Evolutionary conservation across 2,797 vertebrate species (phyloP).

Genomic region (Acridotheres tristis): DNA sequence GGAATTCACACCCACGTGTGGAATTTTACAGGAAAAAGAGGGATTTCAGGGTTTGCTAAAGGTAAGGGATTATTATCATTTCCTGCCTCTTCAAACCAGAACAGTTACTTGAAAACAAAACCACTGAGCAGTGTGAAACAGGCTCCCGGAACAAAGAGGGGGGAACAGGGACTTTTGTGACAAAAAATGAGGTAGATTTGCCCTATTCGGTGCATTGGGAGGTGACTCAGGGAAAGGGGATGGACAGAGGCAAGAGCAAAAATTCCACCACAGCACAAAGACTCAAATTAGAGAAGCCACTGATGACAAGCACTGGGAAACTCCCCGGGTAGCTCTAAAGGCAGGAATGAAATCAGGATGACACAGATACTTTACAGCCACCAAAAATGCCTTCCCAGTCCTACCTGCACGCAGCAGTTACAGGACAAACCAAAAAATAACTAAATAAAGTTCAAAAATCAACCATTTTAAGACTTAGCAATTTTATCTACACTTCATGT

Average conservation of each 20-base stretch:
- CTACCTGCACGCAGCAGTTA: not conserved
- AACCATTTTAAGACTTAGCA: not conserved
- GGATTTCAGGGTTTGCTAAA: not conserved
- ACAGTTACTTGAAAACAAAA: not conserved
- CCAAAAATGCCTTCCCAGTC: not conserved
- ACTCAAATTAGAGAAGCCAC: not conserved
- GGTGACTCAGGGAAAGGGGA: not conserved
- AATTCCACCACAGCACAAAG: not conserved
- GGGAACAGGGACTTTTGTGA: not conserved
- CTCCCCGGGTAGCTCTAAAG: not conserved
- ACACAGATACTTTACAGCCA: not conserved
- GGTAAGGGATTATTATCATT: not conserved
- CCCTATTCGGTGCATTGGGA: fast-evolving
- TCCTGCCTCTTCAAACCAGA: not conserved
- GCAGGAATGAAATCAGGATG: not conserved
- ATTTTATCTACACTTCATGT: not conserved
- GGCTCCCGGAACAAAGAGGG: not conserved
- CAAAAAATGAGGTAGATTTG: not conserved
- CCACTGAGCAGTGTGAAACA: not conserved
- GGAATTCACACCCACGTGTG: not conserved
- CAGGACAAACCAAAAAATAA: not conserved
- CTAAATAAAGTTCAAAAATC: not conserved
- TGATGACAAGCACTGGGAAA: not conserved
- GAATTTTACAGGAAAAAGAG: not conserved
- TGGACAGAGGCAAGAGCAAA: not conserved